Evolutionary conservation across 1,140 invertebrate genomes (phyloP).

Genomic region (Drosophila suzukii): DNA sequence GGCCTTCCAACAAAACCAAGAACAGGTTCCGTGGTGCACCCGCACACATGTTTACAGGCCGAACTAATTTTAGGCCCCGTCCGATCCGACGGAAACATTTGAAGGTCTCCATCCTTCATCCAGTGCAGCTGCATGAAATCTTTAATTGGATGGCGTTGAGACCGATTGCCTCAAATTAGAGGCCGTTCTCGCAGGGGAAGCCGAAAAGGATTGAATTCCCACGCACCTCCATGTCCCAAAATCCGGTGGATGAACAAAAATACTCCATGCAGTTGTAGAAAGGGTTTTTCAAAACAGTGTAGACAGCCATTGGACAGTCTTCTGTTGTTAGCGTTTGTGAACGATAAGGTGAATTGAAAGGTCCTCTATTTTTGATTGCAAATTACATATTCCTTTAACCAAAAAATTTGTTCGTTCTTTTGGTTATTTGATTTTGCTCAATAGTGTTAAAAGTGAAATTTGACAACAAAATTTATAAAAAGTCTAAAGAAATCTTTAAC

Average conservation of each 20-base stretch:
- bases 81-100: slow-evolving; percentile 41
- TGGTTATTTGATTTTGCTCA: too few relatives aligned
- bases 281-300: neutral
- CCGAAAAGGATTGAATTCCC: slow-evolving; percentile 20
- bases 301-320: neutral
- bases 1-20: slow-evolving; percentile 48
- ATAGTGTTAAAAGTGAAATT: too few relatives aligned
- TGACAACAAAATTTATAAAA: too few relatives aligned
- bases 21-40: slow-evolving; percentile 58
- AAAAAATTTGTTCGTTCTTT: too few relatives aligned
- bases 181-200: slow-evolving; percentile 44
- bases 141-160: slow-evolving; percentile 46
- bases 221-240: neutral
- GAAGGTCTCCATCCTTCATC: slow-evolving; percentile 49
- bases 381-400: too few relatives aligned
- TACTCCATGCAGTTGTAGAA: neutral
- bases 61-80: slow-evolving; percentile 54
- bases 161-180: slow-evolving; percentile 40
- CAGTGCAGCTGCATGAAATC: slow-evolving; percentile 62
- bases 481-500: too few relatives aligned
- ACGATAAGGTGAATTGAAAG: neutral
- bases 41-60: slow-evolving; percentile 19
- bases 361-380: neutral
- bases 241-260: neutral
- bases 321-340: neutral